These are phyloP conservation scores for Parazoanthus swiftii DNA, from an alignment of 92 coral and sea anemone species.

Conservation along the genomic window DNA sequence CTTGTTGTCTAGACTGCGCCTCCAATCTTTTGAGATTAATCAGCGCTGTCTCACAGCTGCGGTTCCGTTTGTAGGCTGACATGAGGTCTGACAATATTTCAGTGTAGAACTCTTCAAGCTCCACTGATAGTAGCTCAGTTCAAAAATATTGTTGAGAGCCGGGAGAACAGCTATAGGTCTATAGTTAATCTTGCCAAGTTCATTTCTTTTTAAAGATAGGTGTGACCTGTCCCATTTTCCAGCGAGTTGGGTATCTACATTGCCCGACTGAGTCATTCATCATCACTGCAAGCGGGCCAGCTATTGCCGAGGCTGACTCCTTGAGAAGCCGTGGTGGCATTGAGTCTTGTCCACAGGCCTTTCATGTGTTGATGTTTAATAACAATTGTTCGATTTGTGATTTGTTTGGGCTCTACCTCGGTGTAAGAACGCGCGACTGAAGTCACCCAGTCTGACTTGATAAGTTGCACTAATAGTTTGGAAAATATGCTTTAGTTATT, in stretches of 20 bases:
- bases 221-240: slow-evolving; percentile 51
- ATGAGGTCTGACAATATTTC: slow-evolving; percentile 43
- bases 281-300: slow-evolving; percentile 46
- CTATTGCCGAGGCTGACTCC: slow-evolving; percentile 47
- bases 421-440: slow-evolving; percentile 4
- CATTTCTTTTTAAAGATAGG: slow-evolving; percentile 45
- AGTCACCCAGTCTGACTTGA: neutral
- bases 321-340: slow-evolving; percentile 45
- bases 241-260: slow-evolving; percentile 47
- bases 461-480: no score
- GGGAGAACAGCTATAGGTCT: slow-evolving; percentile 53
- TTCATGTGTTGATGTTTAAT: slow-evolving; percentile 47
- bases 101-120: slow-evolving; percentile 28
- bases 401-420: neutral
- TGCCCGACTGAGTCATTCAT: slow-evolving; percentile 42
- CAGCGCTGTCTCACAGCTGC: slow-evolving; percentile 41
- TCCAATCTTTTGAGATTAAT: slow-evolving; percentile 37
- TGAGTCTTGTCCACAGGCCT: slow-evolving; percentile 54
- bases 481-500: no score
- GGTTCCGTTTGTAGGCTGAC: neutral
- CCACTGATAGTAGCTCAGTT: slow-evolving; percentile 28
- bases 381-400: slow-evolving; percentile 30
- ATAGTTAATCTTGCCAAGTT: slow-evolving; percentile 30
- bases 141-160: slow-evolving; percentile 48
- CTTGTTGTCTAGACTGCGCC: slow-evolving; percentile 1